Percentiles rank a stretch among this genome's conserved stretches.
phyloP scores from a whole-genome alignment of 2,888 invertebrate genomes.

The Sinodicranocentrus sp. region DNA sequence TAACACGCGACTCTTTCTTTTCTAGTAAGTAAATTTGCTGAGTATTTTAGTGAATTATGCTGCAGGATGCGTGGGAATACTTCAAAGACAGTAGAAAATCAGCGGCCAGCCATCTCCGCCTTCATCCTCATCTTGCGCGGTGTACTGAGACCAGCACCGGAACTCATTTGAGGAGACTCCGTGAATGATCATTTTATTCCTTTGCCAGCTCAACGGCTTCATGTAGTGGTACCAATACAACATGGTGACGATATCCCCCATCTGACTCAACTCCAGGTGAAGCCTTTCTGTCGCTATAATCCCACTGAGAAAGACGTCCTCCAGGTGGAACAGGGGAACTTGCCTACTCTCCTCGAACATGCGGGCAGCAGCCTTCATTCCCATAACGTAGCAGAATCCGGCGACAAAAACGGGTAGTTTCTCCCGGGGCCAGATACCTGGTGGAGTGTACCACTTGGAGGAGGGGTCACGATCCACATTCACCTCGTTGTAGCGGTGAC shows the following conservation, averaged over 20 bases:
- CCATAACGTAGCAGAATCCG: conserved; percentile 78
- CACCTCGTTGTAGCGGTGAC: conserved; percentile 77
- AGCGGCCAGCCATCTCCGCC: conserved; percentile 27
- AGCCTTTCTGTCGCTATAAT: conserved; percentile 70
- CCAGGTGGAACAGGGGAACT: conserved; percentile 77
- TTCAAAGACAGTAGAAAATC: conserved; percentile 19
- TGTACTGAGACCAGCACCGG: conserved; percentile 22
- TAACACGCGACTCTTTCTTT: no score
- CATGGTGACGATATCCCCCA: conserved; percentile 20
- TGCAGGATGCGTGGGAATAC: no score
- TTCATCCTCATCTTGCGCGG: neutral
- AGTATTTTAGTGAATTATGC: no score
- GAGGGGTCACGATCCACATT: conserved; percentile 76
- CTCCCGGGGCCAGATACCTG: conserved; percentile 75
- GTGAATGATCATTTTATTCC: conserved; percentile 14
- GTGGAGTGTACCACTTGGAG: conserved; percentile 78
- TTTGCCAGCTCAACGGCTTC: neutral
- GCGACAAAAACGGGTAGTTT: conserved; percentile 78
- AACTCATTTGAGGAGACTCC: neutral
- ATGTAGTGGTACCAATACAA: conserved; percentile 29
- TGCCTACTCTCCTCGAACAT: conserved; percentile 76
- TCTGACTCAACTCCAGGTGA: conserved; percentile 41
- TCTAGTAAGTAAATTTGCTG: no score
- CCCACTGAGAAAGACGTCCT: conserved; percentile 78
- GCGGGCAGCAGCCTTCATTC: conserved; percentile 74